These are phyloP conservation scores for Dipodomys merriami DNA, from an alignment of 2,113 vertebrate genomes.

Conservation along the genomic window DNA sequence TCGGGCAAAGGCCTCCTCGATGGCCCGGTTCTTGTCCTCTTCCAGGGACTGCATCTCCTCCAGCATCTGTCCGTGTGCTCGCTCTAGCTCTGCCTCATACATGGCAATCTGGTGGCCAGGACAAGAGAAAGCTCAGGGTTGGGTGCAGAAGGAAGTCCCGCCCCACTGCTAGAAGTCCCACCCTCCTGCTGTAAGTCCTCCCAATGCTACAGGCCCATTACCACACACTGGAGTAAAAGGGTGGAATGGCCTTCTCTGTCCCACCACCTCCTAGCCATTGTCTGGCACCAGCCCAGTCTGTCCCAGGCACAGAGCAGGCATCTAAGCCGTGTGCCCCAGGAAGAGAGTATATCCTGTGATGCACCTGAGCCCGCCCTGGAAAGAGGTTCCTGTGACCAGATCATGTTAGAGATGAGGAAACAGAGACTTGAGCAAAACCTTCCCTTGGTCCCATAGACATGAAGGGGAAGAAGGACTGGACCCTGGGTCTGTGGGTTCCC, in stretches of 20 bases:
- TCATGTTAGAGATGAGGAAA: not conserved
- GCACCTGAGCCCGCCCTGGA: not conserved
- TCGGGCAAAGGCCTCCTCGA: conserved; percentile 94
- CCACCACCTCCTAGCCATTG: too few species aligned
- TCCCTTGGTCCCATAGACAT: not conserved
- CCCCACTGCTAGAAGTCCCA: too few species aligned
- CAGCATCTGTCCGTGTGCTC: conserved; percentile 93
- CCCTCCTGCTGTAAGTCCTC: too few species aligned
- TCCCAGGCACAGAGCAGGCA: not conserved
- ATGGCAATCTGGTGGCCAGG: conserved; percentile 88
- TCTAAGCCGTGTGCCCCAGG: not conserved
- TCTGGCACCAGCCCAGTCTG: not conserved
- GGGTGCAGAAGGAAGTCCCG: not conserved
- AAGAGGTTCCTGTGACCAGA: not conserved
- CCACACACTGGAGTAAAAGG: not conserved
- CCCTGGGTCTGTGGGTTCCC: not conserved
- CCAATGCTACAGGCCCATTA: too few species aligned
- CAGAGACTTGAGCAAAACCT: not conserved
- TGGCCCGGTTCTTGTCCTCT: conserved; percentile 95
- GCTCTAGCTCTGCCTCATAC: conserved; percentile 94
- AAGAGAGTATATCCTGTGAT: not conserved
- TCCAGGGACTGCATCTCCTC: conserved; percentile 95
- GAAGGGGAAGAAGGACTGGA: not conserved
- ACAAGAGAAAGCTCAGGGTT: not conserved
- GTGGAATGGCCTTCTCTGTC: not conserved